Percentiles rank a stretch among this genome's conserved stretches.
phyloP scores from a whole-genome alignment of 2,113 vertebrate species.

The Alligator sinensis region DNA sequence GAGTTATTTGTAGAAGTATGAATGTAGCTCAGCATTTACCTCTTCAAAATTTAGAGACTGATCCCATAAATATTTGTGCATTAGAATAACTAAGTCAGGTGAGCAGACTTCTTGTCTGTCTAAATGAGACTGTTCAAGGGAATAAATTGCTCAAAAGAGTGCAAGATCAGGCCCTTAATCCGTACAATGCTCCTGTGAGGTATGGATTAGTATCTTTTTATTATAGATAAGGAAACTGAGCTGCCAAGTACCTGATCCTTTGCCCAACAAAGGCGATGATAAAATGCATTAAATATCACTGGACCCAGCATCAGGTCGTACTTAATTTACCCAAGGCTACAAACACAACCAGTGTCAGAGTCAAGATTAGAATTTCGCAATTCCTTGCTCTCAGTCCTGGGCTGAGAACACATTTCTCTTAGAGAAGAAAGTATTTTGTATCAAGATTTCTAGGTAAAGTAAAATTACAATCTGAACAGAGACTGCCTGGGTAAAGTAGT shows the following conservation, averaged over 20 bases:
- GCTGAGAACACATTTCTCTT: background rate
- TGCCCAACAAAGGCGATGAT: background rate
- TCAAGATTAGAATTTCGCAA: background rate
- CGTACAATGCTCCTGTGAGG: background rate
- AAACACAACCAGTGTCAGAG: background rate
- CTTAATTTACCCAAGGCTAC: background rate
- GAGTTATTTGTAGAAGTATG: constrained; percentile 58
- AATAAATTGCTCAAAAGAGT: background rate
- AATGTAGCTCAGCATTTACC: constrained; percentile 56
- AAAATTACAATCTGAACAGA: constrained; percentile 35
- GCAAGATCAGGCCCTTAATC: background rate
- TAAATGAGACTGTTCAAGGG: background rate
- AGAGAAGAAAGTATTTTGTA: background rate
- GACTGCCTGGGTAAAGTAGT: background rate
- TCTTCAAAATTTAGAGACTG: constrained; percentile 39
- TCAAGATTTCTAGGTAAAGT: background rate
- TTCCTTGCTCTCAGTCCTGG: background rate
- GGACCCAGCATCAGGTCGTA: background rate
- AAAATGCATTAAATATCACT: background rate
- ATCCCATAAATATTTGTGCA: background rate
- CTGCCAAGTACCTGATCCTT: background rate
- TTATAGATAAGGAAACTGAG: constrained; percentile 13
- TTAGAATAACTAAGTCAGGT: background rate
- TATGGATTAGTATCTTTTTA: background rate
- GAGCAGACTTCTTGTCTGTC: background rate